phyloP scores from a whole-genome alignment of 64 coral and sea anemone genomes.

The Exaiptasia diaphana region DNA sequence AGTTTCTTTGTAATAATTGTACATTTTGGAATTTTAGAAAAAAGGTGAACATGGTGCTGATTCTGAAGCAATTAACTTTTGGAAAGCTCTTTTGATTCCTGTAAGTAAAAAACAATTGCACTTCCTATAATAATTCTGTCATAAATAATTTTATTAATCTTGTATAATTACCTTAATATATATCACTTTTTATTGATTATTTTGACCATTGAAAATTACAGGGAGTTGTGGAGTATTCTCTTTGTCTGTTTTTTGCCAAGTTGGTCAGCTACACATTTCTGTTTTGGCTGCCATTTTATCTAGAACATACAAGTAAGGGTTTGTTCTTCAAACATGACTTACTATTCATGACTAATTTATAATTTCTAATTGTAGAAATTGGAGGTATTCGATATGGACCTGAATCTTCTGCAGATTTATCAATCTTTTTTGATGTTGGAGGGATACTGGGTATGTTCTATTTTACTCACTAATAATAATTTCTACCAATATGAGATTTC shows the following conservation, averaged over 20 bases:
- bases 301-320: conserved; percentile 78
- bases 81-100: conserved; percentile 76
- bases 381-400: conserved; percentile 58
- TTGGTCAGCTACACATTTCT: conserved; percentile 97
- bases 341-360: not conserved
- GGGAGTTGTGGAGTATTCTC: conserved; percentile 92
- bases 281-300: conserved; percentile 94
- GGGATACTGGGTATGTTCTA: conserved; percentile 79
- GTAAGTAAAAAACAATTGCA: too few relatives aligned
- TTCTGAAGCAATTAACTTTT: conserved; percentile 71
- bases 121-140: not conserved
- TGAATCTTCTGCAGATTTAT: conserved; percentile 73
- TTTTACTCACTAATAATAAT: not conserved
- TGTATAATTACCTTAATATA: too few relatives aligned
- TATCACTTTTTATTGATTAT: not conserved
- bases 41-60: conserved; percentile 50
- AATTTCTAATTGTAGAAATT: conserved; percentile 57
- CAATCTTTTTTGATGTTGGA: conserved; percentile 88
- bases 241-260: conserved; percentile 97
- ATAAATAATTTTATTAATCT: not conserved
- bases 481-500: not conserved
- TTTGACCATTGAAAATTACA: not conserved
- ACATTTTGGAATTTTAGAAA: too few relatives aligned
- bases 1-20: too few relatives aligned
- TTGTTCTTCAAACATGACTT: not conserved